phyloP scores from a whole-genome alignment of 2,888 invertebrate species.

The Zhengitettix transpicula region DNA sequence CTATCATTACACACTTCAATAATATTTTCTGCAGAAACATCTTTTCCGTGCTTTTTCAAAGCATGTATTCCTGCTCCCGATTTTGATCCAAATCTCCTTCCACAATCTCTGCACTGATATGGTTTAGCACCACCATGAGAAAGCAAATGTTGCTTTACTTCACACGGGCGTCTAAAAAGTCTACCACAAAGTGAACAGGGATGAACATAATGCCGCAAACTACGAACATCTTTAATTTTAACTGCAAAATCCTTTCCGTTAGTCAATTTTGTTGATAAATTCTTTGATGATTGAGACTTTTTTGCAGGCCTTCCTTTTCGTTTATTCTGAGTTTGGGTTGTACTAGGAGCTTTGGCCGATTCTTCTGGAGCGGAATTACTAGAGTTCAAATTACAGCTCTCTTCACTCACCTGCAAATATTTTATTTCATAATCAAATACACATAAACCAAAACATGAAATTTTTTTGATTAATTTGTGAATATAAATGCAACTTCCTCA shows the following conservation, averaged over 20 bases:
- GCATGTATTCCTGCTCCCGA: slow-evolving; percentile 12
- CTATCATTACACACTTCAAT: slow-evolving; percentile 7
- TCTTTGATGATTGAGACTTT: background rate
- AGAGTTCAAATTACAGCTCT: no score
- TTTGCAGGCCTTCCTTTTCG: background rate
- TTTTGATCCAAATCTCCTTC: slow-evolving; percentile 10
- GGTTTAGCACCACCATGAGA: slow-evolving; percentile 12
- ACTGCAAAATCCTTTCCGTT: slow-evolving; percentile 1
- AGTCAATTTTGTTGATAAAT: background rate
- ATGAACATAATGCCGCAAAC: slow-evolving; percentile 9
- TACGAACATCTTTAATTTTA: slow-evolving; percentile 5
- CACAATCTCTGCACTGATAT: slow-evolving; percentile 11
- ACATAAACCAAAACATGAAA: no score
- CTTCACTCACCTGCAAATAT: no score
- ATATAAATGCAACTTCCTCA: no score
- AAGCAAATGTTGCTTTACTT: slow-evolving; percentile 12
- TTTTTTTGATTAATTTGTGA: no score
- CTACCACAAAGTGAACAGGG: slow-evolving; percentile 12
- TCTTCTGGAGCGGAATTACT: background rate
- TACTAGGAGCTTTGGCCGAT: background rate
- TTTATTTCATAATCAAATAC: no score
- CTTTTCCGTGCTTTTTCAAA: slow-evolving; percentile 11
- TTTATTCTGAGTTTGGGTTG: background rate
- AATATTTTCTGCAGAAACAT: slow-evolving; percentile 6
- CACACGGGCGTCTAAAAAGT: slow-evolving; percentile 10